Conservation (phyloP, 2,888 invertebrate genomes). For the Pollenia griseotomentosa region DNA sequence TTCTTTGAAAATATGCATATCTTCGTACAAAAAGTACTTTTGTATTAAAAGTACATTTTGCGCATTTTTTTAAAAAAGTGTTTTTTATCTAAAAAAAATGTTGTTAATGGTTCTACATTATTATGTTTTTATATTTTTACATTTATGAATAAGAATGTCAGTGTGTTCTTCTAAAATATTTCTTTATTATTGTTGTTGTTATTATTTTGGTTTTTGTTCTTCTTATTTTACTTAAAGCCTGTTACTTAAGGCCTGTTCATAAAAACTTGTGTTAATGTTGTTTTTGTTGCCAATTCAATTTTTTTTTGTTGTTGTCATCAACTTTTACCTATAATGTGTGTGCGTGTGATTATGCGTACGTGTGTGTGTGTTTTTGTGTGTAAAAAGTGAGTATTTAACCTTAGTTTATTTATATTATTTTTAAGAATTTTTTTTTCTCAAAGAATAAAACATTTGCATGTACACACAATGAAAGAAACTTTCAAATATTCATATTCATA, state of each 20-base stretch:
- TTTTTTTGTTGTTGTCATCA: not conserved
- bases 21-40: not conserved
- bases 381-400: constrained; percentile 64
- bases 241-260: not conserved
- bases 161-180: not conserved
- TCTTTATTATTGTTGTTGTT: not conserved
- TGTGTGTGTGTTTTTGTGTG: not conserved
- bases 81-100: not conserved
- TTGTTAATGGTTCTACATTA: not conserved
- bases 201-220: not conserved
- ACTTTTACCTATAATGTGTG: not conserved
- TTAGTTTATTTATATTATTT: constrained; percentile 60
- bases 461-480: not conserved
- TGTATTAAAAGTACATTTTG: not conserved
- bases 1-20: too few species aligned
- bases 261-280: not conserved
- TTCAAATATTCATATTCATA: too few species aligned
- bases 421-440: not conserved
- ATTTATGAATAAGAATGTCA: not conserved
- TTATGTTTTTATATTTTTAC: not conserved
- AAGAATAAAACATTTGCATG: constrained; percentile 47
- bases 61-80: not conserved
- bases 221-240: not conserved
- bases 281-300: not conserved
- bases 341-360: not conserved